phyloP scores from a whole-genome alignment of 2,888 invertebrate genomes.

The Yponomeuta evonymella region DNA sequence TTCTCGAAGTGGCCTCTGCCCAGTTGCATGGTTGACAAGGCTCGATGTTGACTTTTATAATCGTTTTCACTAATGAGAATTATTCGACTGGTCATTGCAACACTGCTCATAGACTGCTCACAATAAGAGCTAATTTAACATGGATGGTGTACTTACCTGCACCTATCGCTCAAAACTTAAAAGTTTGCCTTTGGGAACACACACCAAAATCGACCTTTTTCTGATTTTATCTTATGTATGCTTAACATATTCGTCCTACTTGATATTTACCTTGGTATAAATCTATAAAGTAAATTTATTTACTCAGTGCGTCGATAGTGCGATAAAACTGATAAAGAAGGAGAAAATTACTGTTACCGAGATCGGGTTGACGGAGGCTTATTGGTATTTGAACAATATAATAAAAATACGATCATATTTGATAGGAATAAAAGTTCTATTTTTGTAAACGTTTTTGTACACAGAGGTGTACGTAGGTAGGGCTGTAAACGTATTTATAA shows the following conservation, averaged over 20 bases:
- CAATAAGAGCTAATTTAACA: too few species aligned
- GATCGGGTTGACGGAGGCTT: not conserved
- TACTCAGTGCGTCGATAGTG: not conserved
- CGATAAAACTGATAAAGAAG: not conserved
- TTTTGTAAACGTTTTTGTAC: too few species aligned
- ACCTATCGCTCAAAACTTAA: too few species aligned
- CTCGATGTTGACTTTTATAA: too few species aligned
- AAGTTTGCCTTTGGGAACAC: not conserved
- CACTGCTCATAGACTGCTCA: too few species aligned
- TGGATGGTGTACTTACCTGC: too few species aligned
- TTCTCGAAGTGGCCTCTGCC: too few species aligned
- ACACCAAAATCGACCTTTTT: not conserved
- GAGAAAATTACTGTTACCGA: not conserved
- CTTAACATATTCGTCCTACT: slow-evolving; percentile 2
- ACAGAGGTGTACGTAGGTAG: too few species aligned
- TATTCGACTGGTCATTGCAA: too few species aligned
- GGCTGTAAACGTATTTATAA: not conserved
- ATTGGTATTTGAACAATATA: not conserved
- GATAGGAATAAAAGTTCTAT: not conserved
- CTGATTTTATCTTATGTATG: not conserved
- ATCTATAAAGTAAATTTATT: not conserved
- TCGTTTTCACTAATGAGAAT: too few species aligned
- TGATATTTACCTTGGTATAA: not conserved
- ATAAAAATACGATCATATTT: not conserved
- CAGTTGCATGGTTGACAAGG: too few species aligned